Evolutionary conservation across 2,797 vertebrate genomes (phyloP).

Genomic region (Poeciliopsis gracilis): DNA sequence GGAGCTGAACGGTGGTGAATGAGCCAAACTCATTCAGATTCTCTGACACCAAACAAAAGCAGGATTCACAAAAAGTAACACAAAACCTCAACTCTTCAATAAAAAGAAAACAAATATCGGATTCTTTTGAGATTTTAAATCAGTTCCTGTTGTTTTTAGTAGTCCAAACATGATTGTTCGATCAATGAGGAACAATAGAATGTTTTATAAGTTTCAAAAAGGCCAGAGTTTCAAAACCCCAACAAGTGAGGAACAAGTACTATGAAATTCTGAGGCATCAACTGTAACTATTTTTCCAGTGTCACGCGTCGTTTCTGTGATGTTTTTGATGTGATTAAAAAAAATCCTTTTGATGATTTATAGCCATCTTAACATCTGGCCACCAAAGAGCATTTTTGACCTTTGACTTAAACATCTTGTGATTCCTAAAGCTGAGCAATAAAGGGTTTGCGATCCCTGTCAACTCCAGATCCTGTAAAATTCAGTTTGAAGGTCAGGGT

Average conservation of each 20-base stretch:
- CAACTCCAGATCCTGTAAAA: slow-evolving; percentile 54
- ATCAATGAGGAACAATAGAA: background rate
- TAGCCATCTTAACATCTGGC: slow-evolving; percentile 57
- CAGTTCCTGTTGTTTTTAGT: background rate
- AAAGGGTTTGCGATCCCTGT: slow-evolving; percentile 47
- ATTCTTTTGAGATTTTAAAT: background rate
- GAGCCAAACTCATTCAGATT: background rate
- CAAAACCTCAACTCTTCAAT: background rate
- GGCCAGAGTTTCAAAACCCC: background rate
- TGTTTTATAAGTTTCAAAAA: background rate
- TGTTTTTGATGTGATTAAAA: slow-evolving; percentile 26
- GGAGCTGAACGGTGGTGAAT: background rate
- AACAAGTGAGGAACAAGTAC: background rate
- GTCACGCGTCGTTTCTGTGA: slow-evolving; percentile 26
- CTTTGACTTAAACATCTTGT: slow-evolving; percentile 55
- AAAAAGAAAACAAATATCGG: background rate
- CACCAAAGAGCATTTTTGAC: slow-evolving; percentile 56
- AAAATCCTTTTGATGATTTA: slow-evolving; percentile 34
- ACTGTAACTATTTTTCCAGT: slow-evolving; percentile 32
- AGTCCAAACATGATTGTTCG: background rate
- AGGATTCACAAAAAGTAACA: background rate
- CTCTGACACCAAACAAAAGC: background rate
- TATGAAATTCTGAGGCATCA: background rate
- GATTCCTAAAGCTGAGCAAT: slow-evolving; percentile 34
- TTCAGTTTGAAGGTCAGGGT: slow-evolving; percentile 62